phyloP scores from a whole-genome alignment of 2,797 vertebrate genomes.

The Silurus aristotelis region DNA sequence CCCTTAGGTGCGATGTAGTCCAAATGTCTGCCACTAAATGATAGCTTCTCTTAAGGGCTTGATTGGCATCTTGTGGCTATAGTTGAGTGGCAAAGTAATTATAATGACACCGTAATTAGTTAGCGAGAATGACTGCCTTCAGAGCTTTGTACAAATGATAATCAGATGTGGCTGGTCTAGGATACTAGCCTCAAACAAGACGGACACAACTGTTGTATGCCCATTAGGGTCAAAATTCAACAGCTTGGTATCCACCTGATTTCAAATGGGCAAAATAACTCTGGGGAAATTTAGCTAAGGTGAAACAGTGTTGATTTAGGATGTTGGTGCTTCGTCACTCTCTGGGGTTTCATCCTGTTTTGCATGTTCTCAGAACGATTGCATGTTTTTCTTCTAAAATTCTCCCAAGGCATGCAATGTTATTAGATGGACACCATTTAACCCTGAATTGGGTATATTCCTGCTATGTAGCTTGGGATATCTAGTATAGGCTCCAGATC shows the following conservation, averaged over 20 bases:
- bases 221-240: background rate
- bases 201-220: background rate
- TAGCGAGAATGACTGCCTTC: slow-evolving; percentile 16
- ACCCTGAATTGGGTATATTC: background rate
- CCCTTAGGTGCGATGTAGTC: slow-evolving; percentile 31
- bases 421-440: background rate
- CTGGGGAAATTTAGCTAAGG: background rate
- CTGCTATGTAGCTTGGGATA: background rate
- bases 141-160: slow-evolving; percentile 20
- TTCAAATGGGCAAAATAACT: slow-evolving; percentile 17
- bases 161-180: slow-evolving; percentile 20
- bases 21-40: slow-evolving; percentile 30
- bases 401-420: background rate
- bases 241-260: background rate
- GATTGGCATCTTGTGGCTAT: slow-evolving; percentile 15
- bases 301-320: background rate
- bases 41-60: slow-evolving; percentile 24
- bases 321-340: background rate
- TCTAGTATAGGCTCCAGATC: background rate
- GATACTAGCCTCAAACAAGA: background rate
- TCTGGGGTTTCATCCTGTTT: background rate
- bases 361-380: background rate
- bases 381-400: background rate
- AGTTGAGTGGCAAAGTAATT: slow-evolving; percentile 32
- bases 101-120: slow-evolving; percentile 32